phyloP scores from a whole-genome alignment of 1,140 invertebrate genomes.

The Dolichoris vasculosae region DNA sequence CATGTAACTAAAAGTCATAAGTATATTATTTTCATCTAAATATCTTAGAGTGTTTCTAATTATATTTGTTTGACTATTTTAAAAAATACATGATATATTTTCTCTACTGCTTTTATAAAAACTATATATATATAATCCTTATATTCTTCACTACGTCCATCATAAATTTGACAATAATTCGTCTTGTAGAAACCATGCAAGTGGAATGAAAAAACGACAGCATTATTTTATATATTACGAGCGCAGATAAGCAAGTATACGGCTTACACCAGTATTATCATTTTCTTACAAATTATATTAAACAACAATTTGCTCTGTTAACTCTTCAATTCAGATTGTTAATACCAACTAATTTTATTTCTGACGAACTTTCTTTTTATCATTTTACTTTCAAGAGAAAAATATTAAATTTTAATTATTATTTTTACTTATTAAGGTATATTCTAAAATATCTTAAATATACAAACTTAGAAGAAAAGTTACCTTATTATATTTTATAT shows the following conservation, averaged over 20 bases:
- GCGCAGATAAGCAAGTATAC: constrained; percentile 22
- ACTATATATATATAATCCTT: not conserved
- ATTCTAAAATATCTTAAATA: too few species aligned
- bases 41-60: too few species aligned
- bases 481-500: too few species aligned
- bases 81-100: not conserved
- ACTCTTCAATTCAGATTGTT: constrained; percentile 12
- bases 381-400: too few species aligned
- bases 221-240: constrained; percentile 46
- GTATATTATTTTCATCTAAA: too few species aligned
- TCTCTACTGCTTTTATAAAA: not conserved
- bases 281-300: constrained; percentile 26
- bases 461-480: too few species aligned
- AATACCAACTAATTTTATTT: not conserved
- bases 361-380: not conserved
- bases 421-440: too few species aligned
- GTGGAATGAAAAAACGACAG: constrained; percentile 24
- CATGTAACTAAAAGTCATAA: too few species aligned
- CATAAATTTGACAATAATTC: constrained; percentile 43
- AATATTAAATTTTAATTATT: too few species aligned
- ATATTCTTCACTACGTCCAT: not conserved
- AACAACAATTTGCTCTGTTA: not conserved
- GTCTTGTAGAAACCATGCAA: not conserved
- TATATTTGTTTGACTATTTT: too few species aligned
- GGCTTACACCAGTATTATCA: constrained; percentile 21